Evolutionary conservation across 2,113 vertebrate genomes (phyloP).

Genomic region (Xiphias gladius): DNA sequence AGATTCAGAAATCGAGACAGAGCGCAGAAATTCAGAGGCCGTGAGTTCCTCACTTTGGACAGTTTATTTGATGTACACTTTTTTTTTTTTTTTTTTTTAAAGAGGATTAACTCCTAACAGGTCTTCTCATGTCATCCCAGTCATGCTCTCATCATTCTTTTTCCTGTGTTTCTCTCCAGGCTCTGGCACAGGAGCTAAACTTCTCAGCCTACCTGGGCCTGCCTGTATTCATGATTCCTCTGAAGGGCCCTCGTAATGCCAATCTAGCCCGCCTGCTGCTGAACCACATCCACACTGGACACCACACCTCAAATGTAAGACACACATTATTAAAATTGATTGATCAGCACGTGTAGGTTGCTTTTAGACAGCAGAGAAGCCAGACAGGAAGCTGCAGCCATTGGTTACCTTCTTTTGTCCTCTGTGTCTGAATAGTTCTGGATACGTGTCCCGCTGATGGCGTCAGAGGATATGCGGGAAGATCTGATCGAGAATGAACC

Average conservation of each 20-base stretch:
- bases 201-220: conserved; percentile 94
- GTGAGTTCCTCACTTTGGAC: conserved; percentile 78
- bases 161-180: conserved; percentile 77
- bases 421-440: conserved; percentile 86
- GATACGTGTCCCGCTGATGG: conserved; percentile 91
- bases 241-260: conserved; percentile 87
- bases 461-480: conserved; percentile 88
- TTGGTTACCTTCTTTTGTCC: conserved; percentile 9
- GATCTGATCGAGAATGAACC: conserved; percentile 91
- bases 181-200: conserved; percentile 92
- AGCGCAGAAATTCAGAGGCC: conserved; percentile 91
- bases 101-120: background rate
- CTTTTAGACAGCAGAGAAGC: background rate
- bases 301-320: conserved; percentile 92
- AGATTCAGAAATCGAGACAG: conserved; percentile 88
- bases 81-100: background rate
- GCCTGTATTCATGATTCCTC: conserved; percentile 90
- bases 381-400: background rate
- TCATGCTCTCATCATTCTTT: background rate
- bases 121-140: background rate
- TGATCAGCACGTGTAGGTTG: background rate
- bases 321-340: background rate
- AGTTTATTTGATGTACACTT: background rate
- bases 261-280: conserved; percentile 91
- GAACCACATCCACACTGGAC: conserved; percentile 92